Percentiles rank a stretch among this genome's conserved stretches.
These are phyloP conservation scores for Archilochus colubris DNA, from an alignment of 2,113 vertebrate species.

Conservation along the genomic window DNA sequence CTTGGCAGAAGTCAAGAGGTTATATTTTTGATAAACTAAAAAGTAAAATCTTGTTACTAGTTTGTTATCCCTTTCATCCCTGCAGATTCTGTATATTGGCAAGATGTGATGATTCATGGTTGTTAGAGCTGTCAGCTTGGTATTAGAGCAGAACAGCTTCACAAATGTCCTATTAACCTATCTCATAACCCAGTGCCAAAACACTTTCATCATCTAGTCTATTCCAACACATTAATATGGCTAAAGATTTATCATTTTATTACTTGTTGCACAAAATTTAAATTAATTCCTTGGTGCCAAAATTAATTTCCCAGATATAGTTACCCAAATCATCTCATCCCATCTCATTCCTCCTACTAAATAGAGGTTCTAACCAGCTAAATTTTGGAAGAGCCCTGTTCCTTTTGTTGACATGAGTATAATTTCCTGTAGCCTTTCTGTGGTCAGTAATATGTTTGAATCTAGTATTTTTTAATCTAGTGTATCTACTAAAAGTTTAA, in stretches of 20 bases:
- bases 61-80: background rate
- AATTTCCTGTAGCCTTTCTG: background rate
- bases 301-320: constrained; percentile 30
- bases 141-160: constrained; percentile 51
- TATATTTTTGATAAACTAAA: background rate
- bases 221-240: background rate
- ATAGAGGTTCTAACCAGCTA: background rate
- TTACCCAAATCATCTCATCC: background rate
- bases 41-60: background rate
- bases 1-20: background rate
- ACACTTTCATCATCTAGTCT: constrained; percentile 31
- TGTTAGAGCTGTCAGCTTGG: constrained; percentile 15
- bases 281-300: background rate
- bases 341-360: background rate
- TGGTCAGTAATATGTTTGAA: background rate
- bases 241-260: constrained; percentile 32
- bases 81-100: background rate
- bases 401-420: background rate
- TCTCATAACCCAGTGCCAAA: constrained; percentile 33
- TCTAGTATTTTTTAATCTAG: background rate
- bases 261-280: constrained; percentile 23
- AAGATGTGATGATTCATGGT: constrained; percentile 24
- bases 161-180: constrained; percentile 59
- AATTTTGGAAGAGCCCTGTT: background rate
- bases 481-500: background rate